phyloP scores from a whole-genome alignment of 2,113 vertebrate species.

The Rhombomys opimus region DNA sequence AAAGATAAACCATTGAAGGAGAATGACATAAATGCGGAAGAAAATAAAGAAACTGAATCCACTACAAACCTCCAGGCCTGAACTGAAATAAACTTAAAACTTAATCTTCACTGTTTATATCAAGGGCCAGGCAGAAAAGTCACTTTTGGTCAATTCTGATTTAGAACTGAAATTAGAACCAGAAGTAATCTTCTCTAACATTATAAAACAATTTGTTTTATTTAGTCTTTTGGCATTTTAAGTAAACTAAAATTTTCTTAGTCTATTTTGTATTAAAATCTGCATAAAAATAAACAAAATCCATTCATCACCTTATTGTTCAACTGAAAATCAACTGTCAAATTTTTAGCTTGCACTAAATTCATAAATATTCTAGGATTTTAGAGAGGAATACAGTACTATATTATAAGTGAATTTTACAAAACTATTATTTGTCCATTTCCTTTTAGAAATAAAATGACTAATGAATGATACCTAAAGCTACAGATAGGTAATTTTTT shows the following conservation, averaged over 20 bases:
- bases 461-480: not conserved
- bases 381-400: not conserved
- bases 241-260: conserved; percentile 44
- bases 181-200: conserved; percentile 47
- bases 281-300: conserved; percentile 41
- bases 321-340: not conserved
- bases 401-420: conserved; percentile 33
- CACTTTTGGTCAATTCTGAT: not conserved
- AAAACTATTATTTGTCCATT: conserved; percentile 17
- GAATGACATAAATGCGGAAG: conserved; percentile 28
- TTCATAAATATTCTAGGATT: conserved; percentile 34
- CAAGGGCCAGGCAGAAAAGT: conserved; percentile 29
- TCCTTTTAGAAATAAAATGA: not conserved
- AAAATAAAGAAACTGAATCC: conserved; percentile 31
- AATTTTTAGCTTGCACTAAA: conserved; percentile 19
- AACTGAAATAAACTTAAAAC: conserved; percentile 48
- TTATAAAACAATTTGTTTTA: conserved; percentile 54
- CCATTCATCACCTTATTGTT: not conserved
- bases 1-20: conserved; percentile 42
- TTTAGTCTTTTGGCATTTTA: conserved; percentile 59
- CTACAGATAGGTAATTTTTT: not conserved
- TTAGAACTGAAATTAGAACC: conserved; percentile 44
- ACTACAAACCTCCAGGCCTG: conserved; percentile 26
- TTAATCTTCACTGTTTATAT: conserved; percentile 56
- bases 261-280: conserved; percentile 41